A percentile compares a stretch with the other conserved stretches of the same genome.
These are phyloP conservation scores for Isoperla grammatica DNA, from an alignment of 2,888 invertebrate genomes.

Conservation along the genomic window DNA sequence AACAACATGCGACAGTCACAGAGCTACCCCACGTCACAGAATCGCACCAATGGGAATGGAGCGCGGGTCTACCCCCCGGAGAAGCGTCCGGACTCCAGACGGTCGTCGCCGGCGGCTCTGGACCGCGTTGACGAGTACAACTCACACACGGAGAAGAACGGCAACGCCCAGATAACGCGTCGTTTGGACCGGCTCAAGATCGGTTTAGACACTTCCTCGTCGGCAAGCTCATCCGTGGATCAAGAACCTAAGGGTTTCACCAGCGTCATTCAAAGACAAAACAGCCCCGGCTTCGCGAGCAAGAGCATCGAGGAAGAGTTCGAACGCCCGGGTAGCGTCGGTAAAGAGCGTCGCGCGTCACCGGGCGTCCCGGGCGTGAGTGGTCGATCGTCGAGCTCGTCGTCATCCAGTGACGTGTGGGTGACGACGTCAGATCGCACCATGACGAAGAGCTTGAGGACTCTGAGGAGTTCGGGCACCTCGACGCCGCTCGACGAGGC, in stretches of 20 bases:
- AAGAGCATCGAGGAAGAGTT: slow-evolving; percentile 16
- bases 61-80: not conserved
- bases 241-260: slow-evolving; percentile 21
- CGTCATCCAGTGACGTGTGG: slow-evolving; percentile 52
- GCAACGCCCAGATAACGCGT: slow-evolving; percentile 23
- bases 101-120: slow-evolving; percentile 44
- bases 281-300: slow-evolving; percentile 37
- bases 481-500: slow-evolving; percentile 49
- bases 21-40: slow-evolving; percentile 47
- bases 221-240: slow-evolving; percentile 22
- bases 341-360: slow-evolving; percentile 37
- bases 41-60: slow-evolving; percentile 4
- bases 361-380: slow-evolving; percentile 36
- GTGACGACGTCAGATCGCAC: slow-evolving; percentile 50
- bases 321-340: slow-evolving; percentile 14
- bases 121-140: slow-evolving; percentile 40
- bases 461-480: slow-evolving; percentile 47
- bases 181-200: slow-evolving; percentile 22
- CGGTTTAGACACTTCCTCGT: slow-evolving; percentile 23
- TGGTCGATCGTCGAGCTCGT: slow-evolving; percentile 39
- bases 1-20: slow-evolving; percentile 47
- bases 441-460: slow-evolving; percentile 45
- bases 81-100: slow-evolving; percentile 26
- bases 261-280: slow-evolving; percentile 35
- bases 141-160: slow-evolving; percentile 8